These are phyloP conservation scores for Anodontia alba DNA, from an alignment of 2,888 invertebrate species.

Conservation along the genomic window DNA sequence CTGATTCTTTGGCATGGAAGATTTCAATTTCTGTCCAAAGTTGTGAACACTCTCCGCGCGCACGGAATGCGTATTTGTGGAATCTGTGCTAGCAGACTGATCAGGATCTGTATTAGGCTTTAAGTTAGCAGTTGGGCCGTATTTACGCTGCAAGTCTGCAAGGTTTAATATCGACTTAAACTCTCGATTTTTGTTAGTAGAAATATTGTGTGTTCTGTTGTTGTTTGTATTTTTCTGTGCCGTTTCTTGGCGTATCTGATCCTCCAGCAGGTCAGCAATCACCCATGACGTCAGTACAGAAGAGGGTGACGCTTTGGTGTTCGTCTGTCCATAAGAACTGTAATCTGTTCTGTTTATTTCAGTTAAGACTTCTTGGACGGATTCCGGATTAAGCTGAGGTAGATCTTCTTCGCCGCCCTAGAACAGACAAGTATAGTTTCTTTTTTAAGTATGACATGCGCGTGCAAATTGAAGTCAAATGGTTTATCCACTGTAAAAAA, in stretches of 20 bases:
- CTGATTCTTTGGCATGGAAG: neutral
- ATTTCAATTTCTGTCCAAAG: neutral
- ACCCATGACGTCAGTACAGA: conserved; percentile 51
- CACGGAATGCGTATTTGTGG: neutral
- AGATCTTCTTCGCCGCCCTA: conserved; percentile 23
- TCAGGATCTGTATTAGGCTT: neutral
- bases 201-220: neutral
- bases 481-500: too few species aligned
- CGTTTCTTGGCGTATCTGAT: neutral
- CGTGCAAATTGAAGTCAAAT: too few species aligned
- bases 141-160: neutral
- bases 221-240: neutral
- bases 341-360: neutral
- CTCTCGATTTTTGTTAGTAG: neutral
- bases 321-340: neutral
- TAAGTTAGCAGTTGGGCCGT: neutral
- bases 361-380: conserved; percentile 13
- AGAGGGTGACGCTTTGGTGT: conserved; percentile 24
- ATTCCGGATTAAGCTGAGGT: conserved; percentile 11
- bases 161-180: neutral
- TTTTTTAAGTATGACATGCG: too few species aligned
- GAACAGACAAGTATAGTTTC: too few species aligned
- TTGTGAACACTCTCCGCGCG: neutral
- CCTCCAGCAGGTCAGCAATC: conserved; percentile 38
- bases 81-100: neutral